A percentile compares a stretch with the other conserved stretches of the same genome.
Conservation (phyloP, 2,888 invertebrate species). For the Muscina levida region DNA sequence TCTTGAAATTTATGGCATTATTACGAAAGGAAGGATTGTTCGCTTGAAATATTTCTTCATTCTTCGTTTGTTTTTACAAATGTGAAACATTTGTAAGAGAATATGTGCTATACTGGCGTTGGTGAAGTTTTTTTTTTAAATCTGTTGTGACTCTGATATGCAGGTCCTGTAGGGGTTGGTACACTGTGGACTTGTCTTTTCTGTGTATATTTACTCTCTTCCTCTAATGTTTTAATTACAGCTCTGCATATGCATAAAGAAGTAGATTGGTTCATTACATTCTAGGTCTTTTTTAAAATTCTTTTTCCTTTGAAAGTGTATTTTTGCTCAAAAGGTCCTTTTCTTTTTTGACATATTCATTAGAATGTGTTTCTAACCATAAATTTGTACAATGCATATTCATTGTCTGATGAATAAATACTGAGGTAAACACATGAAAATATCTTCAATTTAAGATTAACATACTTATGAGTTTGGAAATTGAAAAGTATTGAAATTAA, state of each 20-base stretch:
- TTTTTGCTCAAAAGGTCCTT: constrained; percentile 35
- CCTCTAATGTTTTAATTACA: constrained; percentile 59
- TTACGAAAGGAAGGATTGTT: constrained; percentile 45
- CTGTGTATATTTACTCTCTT: not conserved
- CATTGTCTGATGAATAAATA: no score
- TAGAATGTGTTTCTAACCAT: constrained; percentile 49
- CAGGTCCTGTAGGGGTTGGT: no score
- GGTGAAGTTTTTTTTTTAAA: no score
- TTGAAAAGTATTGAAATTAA: no score
- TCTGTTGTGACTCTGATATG: no score
- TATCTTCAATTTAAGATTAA: no score
- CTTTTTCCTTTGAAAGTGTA: not conserved
- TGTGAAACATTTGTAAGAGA: no score
- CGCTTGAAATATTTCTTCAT: constrained; percentile 38
- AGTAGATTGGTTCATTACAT: constrained; percentile 25
- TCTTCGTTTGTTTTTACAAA: constrained; percentile 1
- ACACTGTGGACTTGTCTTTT: no score
- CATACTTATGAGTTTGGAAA: no score
- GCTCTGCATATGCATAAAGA: constrained; percentile 45
- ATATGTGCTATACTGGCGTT: no score
- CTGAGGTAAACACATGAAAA: no score
- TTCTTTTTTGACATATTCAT: constrained; percentile 60
- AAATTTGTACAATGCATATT: constrained; percentile 45
- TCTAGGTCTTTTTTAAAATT: no score
- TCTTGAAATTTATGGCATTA: constrained; percentile 51